Evolutionary conservation across 2,888 invertebrate species (phyloP), one percentile per base, ranked within the genome.

Genomic region (Mechanitis messenoides): DNA sequence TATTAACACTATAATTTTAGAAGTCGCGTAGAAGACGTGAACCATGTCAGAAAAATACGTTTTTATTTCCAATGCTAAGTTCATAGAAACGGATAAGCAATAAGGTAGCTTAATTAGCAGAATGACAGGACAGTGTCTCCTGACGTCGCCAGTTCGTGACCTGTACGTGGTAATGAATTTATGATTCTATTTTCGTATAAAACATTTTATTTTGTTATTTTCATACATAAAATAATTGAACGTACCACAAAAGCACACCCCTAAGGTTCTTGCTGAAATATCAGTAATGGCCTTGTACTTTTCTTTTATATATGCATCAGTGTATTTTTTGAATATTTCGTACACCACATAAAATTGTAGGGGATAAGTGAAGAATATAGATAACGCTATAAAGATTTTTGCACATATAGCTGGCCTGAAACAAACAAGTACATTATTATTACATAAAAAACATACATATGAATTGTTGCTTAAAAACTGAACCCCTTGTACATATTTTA

Each of bases 321-420:
- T 70, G 91, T 92, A 92, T 59, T 93, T 94, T 92, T 95, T 97
- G 56, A 97, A 93, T 62, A 98, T 96, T 60, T 96, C 95, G 72
- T 96, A 93, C 0, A 98, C 97, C 0, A 99, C 97, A 81, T 95
- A 98, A 81, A 96, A 96, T 84, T 98, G 98, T 0, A 99, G 91
- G 3, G 96, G 96, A 78, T 96, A 99, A 0, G 98, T 96, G 75
- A 98, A 94, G 75, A 98, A 94, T 62, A 98, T 96, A 0, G 98
- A 95, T 6, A 95, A 65, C 0, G 96, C 95, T 85, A 98, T 97
- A 72, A 95, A 92, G n/a, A 95, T 76, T 85, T 97, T 95, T 0
- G 96, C 97, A 3, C 92, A 85, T 76, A 96, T 92, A 4, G 95
- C 97, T 62, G 92, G 86, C 83, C 95, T 95, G 78, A 58, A 91